Evolutionary conservation across 2,797 vertebrate species (phyloP).

Genomic region (Dipus sagitta): DNA sequence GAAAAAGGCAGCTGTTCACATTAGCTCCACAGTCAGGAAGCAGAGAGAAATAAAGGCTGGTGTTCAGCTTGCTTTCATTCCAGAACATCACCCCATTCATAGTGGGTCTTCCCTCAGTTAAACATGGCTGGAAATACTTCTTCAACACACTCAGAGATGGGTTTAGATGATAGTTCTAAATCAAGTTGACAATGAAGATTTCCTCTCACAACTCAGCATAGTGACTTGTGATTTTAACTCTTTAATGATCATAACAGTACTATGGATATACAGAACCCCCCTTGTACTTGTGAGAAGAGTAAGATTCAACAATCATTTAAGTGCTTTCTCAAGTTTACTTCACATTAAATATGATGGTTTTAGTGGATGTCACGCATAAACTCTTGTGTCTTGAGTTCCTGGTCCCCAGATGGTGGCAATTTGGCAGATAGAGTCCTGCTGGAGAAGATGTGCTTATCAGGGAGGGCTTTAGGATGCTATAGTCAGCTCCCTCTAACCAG

Average conservation of each 20-base stretch:
- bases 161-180: background rate
- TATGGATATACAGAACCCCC: background rate
- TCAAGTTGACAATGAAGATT: background rate
- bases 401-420: no score
- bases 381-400: no score
- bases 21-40: background rate
- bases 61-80: background rate
- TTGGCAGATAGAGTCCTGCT: no score
- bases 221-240: constrained; percentile 9
- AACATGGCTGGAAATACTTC: background rate
- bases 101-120: background rate
- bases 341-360: background rate
- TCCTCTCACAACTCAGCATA: background rate
- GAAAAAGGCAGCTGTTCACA: background rate
- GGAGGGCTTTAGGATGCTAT: no score
- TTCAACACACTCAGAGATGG: background rate
- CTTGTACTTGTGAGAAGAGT: background rate
- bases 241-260: background rate
- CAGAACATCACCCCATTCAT: background rate
- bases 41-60: background rate
- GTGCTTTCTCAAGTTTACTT: background rate
- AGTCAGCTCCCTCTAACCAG: no score
- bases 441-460: no score
- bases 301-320: background rate
- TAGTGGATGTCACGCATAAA: no score